Base-by-base conservation (phyloP, 2,113 vertebrate genomes). In the Rhineura floridana region DNA sequence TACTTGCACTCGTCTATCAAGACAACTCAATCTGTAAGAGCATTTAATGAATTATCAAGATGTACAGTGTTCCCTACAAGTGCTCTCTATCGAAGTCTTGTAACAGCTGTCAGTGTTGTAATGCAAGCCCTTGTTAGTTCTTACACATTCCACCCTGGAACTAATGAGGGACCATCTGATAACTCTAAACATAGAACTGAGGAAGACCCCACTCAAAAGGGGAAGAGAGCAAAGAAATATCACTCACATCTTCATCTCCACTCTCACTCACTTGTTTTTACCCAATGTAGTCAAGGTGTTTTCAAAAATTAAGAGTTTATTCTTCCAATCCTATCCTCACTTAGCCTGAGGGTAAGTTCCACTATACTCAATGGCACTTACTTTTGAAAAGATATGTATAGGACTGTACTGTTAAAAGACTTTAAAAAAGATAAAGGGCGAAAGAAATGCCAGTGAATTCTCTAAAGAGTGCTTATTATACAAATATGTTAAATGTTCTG, bases 111-210 rank as follows among this genome's bases (percentile, higher is more conserved):
- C 98, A 97, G 95, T 93, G 93, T 93, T 96, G 96, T 96, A 98
- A 98, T 93, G 95, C 94, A 98, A 98, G 95, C 95, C 97, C 97
- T 97, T 97, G 98, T 98, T 98, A 98, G 96, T 96, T 96, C 97
- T 97, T 96, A 83, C 95, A 97, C 97, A 95, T 93, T 92, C 90
- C 96, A 91, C 96, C 95, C 97, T 97, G 97, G 97, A 98, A 98
- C 97, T 98, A 98, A 98, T 96, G 97, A 97, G 96, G 96, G 97
- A 98, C 97, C 98, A 97, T 97, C 97, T 96, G 96, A 97, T 90
- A 97, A 96, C 96, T 98, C 96, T 95, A 93, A 96, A 96, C 96
- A 96, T 96, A 91, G 90, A 80, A 93, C 69, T 1, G 73, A 73
- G 48, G 86, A 36, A 90, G 76, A 92, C 91, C 90, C 30, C 0